A percentile compares a stretch with the other conserved stretches of the same genome.
Conservation (phyloP, 92 coral and sea anemone species). For the Ricordea florida region DNA sequence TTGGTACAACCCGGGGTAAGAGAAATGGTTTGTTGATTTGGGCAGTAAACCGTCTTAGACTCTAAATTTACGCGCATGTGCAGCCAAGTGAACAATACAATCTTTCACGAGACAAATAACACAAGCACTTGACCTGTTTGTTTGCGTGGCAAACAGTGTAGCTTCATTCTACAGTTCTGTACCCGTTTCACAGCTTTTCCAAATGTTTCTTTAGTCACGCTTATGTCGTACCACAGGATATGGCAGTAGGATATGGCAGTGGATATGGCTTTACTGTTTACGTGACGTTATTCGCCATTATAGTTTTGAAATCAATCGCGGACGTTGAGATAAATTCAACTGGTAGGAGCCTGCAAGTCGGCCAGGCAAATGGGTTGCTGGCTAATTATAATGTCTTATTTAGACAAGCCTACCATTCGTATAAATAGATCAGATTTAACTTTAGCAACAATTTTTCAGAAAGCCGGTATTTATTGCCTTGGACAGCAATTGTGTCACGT, state of each 20-base stretch:
- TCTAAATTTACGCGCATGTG: constrained; percentile 31
- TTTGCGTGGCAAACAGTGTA: not conserved
- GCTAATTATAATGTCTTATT: not conserved
- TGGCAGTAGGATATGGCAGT: not conserved
- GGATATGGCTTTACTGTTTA: not conserved
- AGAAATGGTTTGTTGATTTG: not conserved
- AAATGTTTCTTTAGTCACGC: too few relatives aligned
- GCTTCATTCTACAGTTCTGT: not conserved
- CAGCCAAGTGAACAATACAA: constrained; percentile 13
- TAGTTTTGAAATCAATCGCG: not conserved
- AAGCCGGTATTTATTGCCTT: too few relatives aligned
- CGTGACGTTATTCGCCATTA: not conserved
- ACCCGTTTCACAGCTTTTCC: too few relatives aligned
- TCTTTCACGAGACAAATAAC: constrained; percentile 11
- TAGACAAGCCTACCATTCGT: too few relatives aligned
- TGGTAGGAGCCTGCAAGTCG: constrained; percentile 2
- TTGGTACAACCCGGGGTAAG: constrained; percentile 34
- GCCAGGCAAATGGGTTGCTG: not conserved
- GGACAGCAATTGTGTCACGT: too few relatives aligned
- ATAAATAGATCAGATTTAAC: too few relatives aligned
- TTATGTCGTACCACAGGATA: not conserved
- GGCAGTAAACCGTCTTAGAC: not conserved
- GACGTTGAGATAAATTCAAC: constrained; percentile 28
- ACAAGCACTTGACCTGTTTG: not conserved
- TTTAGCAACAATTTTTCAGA: too few relatives aligned